Conservation (phyloP, 2,113 vertebrate species). For the Pelodiscus sinensis region DNA sequence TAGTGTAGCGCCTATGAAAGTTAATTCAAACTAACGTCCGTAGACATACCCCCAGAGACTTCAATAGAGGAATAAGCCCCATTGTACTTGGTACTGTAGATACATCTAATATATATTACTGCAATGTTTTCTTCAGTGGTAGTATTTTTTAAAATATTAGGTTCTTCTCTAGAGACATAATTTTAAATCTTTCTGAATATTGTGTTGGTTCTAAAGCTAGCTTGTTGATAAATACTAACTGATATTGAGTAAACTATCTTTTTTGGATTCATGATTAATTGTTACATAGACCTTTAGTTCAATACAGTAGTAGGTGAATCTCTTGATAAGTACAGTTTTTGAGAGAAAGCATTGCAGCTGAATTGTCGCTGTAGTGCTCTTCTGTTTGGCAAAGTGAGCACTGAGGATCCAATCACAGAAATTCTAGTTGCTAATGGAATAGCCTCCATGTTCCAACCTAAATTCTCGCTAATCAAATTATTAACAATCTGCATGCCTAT, state of each 20-base stretch:
- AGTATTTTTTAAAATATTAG: not conserved
- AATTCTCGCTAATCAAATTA: not conserved
- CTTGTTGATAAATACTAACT: not conserved
- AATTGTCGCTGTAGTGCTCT: not conserved
- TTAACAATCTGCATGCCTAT: not conserved
- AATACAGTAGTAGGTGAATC: not conserved
- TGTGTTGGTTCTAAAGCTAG: not conserved
- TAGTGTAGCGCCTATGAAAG: too few species aligned
- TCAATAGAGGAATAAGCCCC: not conserved
- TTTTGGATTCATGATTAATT: not conserved
- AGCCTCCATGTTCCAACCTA: not conserved
- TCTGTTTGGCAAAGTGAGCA: not conserved
- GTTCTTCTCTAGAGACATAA: not conserved
- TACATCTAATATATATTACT: not conserved
- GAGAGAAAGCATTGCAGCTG: not conserved
- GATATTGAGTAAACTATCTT: not conserved
- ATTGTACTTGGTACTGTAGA: not conserved
- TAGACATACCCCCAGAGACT: not conserved
- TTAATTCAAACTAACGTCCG: too few species aligned
- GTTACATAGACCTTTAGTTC: rapidly evolving
- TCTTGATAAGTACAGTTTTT: not conserved
- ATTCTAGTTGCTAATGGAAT: not conserved
- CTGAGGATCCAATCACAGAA: not conserved
- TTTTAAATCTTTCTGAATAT: not conserved
- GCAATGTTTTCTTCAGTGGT: not conserved